A percentile compares a stretch with the other conserved stretches of the same genome.
These are phyloP conservation scores for Lamproptera curius DNA, from an alignment of 2,888 invertebrate genomes.

Conservation along the genomic window DNA sequence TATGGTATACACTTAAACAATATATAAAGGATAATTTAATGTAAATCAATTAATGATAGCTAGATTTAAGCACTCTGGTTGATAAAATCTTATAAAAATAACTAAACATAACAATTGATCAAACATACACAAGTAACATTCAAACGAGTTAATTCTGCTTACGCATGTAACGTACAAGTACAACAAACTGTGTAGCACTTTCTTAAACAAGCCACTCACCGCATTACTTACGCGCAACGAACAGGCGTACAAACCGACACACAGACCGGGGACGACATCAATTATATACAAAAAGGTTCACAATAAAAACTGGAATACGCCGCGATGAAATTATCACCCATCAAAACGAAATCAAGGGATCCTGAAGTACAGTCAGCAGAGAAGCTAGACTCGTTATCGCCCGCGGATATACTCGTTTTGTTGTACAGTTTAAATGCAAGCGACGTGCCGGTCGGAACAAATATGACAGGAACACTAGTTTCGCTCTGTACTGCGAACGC, in stretches of 20 bases:
- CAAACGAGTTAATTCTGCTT: too few relatives aligned
- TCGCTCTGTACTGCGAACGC: not conserved
- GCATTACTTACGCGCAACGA: constrained; percentile 11
- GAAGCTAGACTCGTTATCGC: not conserved
- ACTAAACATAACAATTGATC: too few relatives aligned
- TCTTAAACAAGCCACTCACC: too few relatives aligned
- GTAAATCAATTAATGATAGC: too few relatives aligned
- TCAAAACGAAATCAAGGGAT: constrained; percentile 67
- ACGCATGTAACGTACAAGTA: not conserved
- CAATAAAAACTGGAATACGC: constrained; percentile 5
- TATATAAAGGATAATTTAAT: too few relatives aligned
- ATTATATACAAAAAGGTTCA: constrained; percentile 5
- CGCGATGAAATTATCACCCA: constrained; percentile 58
- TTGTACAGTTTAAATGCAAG: not conserved
- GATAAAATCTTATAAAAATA: too few relatives aligned
- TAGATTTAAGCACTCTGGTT: too few relatives aligned
- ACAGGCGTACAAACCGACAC: too few relatives aligned
- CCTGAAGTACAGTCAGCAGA: not conserved
- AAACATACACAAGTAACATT: too few relatives aligned
- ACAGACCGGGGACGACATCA: constrained; percentile 10
- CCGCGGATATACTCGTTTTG: not conserved
- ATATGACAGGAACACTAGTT: not conserved
- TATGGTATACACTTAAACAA: too few relatives aligned
- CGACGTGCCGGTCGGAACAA: not conserved
- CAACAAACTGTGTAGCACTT: not conserved